Evolutionary conservation across 2,888 invertebrate species (phyloP).

Genomic region (Asteroscopus sphinx): DNA sequence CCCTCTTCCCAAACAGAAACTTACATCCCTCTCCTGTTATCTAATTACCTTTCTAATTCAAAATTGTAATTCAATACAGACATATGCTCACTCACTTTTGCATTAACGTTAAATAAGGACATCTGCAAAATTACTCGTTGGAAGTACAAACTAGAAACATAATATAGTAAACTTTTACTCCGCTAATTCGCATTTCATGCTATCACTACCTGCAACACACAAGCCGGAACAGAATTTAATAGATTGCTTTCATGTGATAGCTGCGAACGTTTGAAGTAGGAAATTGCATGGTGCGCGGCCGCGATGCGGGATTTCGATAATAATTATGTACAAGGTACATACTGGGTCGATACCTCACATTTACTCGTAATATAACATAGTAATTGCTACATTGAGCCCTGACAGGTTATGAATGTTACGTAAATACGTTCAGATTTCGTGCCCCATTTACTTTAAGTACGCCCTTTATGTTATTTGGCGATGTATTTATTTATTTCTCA

Average conservation of each 20-base stretch:
- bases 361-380: conserved; percentile 29
- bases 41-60: too few species aligned
- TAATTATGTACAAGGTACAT: conserved; percentile 33
- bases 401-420: conserved; percentile 37
- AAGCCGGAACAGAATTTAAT: conserved; percentile 56
- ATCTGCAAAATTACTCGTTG: not conserved
- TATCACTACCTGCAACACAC: conserved; percentile 37
- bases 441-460: conserved; percentile 34
- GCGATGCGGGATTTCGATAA: conserved; percentile 45
- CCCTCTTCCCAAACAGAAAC: too few species aligned
- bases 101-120: too few species aligned
- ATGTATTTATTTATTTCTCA: conserved; percentile 26
- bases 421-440: conserved; percentile 35
- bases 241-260: conserved; percentile 65
- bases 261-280: conserved; percentile 61
- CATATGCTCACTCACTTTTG: too few species aligned
- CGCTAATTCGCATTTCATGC: conserved; percentile 31
- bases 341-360: conserved; percentile 33
- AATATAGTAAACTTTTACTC: not conserved
- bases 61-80: too few species aligned
- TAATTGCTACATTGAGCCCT: conserved; percentile 51
- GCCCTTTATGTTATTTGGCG: conserved; percentile 22
- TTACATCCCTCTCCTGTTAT: too few species aligned
- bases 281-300: conserved; percentile 60
- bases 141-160: too few species aligned